Conservation (phyloP, 2,113 vertebrate genomes). For the Lagopus leucura region DNA sequence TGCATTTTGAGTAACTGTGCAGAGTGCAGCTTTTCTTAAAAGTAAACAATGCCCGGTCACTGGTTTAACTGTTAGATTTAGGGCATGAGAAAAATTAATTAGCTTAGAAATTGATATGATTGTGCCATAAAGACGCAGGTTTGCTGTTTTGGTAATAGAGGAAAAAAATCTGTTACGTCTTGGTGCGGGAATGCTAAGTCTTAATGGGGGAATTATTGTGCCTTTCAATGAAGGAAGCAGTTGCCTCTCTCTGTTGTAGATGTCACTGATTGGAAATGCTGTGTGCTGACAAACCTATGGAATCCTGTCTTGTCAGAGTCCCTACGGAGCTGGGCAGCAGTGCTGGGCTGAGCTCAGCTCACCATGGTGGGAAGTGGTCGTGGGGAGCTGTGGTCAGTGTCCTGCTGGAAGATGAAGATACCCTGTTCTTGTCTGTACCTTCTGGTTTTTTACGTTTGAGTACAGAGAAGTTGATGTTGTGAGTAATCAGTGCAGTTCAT, state of each 20-base stretch:
- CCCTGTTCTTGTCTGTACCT: accelerated
- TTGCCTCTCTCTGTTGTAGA: background rate
- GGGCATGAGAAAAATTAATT: background rate
- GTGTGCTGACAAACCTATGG: background rate
- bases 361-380: background rate
- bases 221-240: background rate
- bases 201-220: background rate
- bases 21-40: background rate
- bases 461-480: background rate
- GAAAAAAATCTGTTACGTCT: background rate
- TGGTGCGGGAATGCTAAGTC: background rate
- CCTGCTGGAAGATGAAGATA: background rate
- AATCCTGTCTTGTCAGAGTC: background rate
- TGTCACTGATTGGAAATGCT: background rate
- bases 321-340: background rate
- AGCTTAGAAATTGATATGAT: background rate
- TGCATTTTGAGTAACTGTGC: background rate
- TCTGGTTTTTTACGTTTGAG: background rate
- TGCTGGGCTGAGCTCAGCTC: background rate
- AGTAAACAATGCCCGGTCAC: background rate
- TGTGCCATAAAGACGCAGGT: background rate
- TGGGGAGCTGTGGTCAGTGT: background rate
- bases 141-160: background rate
- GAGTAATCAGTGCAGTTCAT: background rate
- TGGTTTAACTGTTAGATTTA: background rate